Evolutionary conservation across 2,888 invertebrate genomes (phyloP), one percentile per base, ranked within the genome.

Genomic region (Pollenia griseotomentosa): DNA sequence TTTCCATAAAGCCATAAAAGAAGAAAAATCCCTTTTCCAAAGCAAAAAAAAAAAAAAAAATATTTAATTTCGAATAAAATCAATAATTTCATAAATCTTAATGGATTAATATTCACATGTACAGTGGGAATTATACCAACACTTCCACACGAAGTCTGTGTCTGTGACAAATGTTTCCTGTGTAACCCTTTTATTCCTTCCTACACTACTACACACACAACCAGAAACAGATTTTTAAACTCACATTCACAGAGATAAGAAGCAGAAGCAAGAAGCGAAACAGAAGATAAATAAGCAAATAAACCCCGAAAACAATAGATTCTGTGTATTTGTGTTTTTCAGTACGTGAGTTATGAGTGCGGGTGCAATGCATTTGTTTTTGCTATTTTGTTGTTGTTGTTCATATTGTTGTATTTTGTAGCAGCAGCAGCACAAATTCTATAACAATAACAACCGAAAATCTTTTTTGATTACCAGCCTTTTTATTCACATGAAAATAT

Each of bases 131-230:
- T 79, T 63, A 19, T n/a, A 55, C 33, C 12, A 48, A 75, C 53
- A 42, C 51, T 42, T n/a, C 11, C 57, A 16, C 19, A 63, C 42
- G n/a, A 0, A 23, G 65, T 33, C 59, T 68, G 46, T 68, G 16
- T 75, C 77, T 66, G 68, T 87, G 87, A 87, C 84, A 87, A 87
- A 84, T 84, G 84, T 81, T 87, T 87, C 86, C 84, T 87, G 84
- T 87, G 78, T 78, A 84, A 84, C 80, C 81, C 84, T 84, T 87
- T 83, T 40, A 53, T 83, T 65, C 16, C 68, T 63, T 61, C 65
- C 53, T 48, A 59, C 48, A 78, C 61, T 48, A 40, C 16, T 40
- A 53, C 68, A 71, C 68, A 71, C 51, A 66, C 48, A 80, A 55
- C 48, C 53, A 51, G 14, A 19, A 55, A 51, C 57, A 68, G 55